Evolutionary conservation across 23 tunicate species (phyloP), one percentile per base, ranked within the genome.

Genomic region (Phallusia fumigata): DNA sequence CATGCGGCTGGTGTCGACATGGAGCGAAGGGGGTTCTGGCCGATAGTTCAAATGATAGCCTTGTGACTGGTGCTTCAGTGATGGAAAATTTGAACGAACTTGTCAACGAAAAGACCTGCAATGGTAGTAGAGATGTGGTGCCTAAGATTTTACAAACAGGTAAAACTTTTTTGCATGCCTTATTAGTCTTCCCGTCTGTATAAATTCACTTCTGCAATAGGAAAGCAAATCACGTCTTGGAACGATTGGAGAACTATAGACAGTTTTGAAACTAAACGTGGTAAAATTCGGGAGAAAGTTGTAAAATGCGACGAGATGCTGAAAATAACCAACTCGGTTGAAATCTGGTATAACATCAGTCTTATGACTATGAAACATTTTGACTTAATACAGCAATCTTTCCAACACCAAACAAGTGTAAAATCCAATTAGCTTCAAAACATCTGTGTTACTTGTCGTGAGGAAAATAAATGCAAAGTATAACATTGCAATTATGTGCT

Each of bases 11-110:
- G 98, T 89, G 94, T 53, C 73, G 85, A 3, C 84, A 81, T 36
- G 98, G 98, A 11, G 80, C 98, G 10, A 82, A 79, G 58, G 93
- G 98, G 10, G 98, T 94, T 21, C 80, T 94, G 44, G 98, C 98
- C 51, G 98, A 94, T 80, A 94, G 91, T 45, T 83, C 90, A 8
- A 89, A 79, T 35, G 88, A 83, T 30, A 81, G 94, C 83, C 12
- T 80, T 26, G 19, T 78, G 8, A 89, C 89, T n/a, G 90, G 88
- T 8, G 33, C 83, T 16, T 50, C 83, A 8, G 45, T 94, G 15
- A 52, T 94, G 69, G 32, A 58, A 6, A 85, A 94, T 79, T 76
- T 92, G 35, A 32, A 58, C 24, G 32, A 18, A 30, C 72, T 82
- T 30, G 65, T 65, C 2, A 69, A 35, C 22, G 76, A 88, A 58